Base-by-base conservation (phyloP, 2,888 invertebrate genomes). In the Lithophane leautieri region DNA sequence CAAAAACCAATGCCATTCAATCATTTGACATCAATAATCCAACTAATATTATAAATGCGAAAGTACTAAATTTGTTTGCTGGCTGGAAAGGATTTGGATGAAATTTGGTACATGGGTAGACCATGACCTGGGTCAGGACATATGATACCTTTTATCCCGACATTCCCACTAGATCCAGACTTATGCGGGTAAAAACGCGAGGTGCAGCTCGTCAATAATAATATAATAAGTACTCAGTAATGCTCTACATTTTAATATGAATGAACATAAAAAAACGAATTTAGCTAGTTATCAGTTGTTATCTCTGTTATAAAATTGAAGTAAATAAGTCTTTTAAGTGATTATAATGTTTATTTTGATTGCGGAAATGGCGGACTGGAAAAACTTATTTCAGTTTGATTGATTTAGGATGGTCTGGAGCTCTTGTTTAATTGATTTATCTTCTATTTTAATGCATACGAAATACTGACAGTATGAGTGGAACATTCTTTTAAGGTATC, bases 261-360 rank as follows among this genome's bases (percentile, higher is more conserved):
- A 77, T 65, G 47, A 72, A 72, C 61, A 75, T 34, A 70, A 76
- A 70, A 70, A 70, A 70, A n/a, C 50, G 54, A 61, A 47, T 63
- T 70, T 34, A 50, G 12, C 9, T n/a, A 70, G 16, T 68, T 82
- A 71, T 80, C 70, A 56, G 19, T 16, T 34, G 40, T 58, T 66
- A 79, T 73, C 83, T 83, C 34, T 73, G 44, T 25, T n/a, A 60
- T 7, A 78, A 14, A 62, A 78, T 60, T 68, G 22, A 58, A 70
- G 40, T 58, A 81, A 79, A 62, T 60, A 70, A 70, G n/a, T 62
- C 11, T 3, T 58, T 60, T 54, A 12, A 1, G 42, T 28, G 79
- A 81, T 82, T 52, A 52, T 19, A 70, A 44, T 78, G 68, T 81
- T 83, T 61, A 68, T 78, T 81, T 73, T 79, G 65, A 66, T 72